phyloP scores from a whole-genome alignment of 2,888 invertebrate genomes.

The Tortricodes alternella region DNA sequence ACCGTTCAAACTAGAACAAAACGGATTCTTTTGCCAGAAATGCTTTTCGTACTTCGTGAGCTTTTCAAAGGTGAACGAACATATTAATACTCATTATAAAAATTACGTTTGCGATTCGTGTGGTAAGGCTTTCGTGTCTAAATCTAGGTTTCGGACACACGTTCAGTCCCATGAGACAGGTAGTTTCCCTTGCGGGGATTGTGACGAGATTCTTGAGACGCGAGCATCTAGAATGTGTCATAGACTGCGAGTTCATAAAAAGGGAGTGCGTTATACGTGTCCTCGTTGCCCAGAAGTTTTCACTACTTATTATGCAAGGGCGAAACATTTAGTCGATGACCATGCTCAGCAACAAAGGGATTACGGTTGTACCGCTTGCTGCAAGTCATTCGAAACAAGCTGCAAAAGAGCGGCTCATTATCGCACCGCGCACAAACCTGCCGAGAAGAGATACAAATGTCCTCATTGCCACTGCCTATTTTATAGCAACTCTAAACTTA shows the following conservation, averaged over 20 bases:
- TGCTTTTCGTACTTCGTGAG: slow-evolving; percentile 54
- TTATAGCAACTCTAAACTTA: slow-evolving; percentile 54
- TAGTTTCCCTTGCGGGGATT: slow-evolving; percentile 65
- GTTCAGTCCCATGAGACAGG: slow-evolving; percentile 67
- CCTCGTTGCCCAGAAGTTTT: slow-evolving; percentile 68
- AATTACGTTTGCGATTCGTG: slow-evolving; percentile 72
- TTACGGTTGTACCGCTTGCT: slow-evolving; percentile 58
- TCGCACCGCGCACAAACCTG: slow-evolving; percentile 50
- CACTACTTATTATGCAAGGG: slow-evolving; percentile 61
- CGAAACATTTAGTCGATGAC: slow-evolving; percentile 61
- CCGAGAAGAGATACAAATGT: slow-evolving; percentile 51
- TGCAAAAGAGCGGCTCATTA: slow-evolving; percentile 63
- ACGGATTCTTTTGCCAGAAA: slow-evolving; percentile 61
- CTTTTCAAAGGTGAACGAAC: slow-evolving; percentile 67
- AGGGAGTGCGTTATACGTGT: slow-evolving; percentile 65
- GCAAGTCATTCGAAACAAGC: slow-evolving; percentile 57
- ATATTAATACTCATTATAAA: slow-evolving; percentile 71
- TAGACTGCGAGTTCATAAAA: slow-evolving; percentile 57
- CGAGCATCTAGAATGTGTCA: slow-evolving; percentile 63
- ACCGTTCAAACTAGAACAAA: slow-evolving; percentile 64
- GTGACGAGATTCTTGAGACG: slow-evolving; percentile 58
- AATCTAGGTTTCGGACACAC: slow-evolving; percentile 66
- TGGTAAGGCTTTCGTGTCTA: slow-evolving; percentile 70
- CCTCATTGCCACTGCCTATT: slow-evolving; percentile 53
- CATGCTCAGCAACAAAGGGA: slow-evolving; percentile 57